A percentile compares a stretch with the other conserved stretches of the same genome.
phyloP scores from a whole-genome alignment of 2,888 invertebrate species.

The Brenthis daphne region DNA sequence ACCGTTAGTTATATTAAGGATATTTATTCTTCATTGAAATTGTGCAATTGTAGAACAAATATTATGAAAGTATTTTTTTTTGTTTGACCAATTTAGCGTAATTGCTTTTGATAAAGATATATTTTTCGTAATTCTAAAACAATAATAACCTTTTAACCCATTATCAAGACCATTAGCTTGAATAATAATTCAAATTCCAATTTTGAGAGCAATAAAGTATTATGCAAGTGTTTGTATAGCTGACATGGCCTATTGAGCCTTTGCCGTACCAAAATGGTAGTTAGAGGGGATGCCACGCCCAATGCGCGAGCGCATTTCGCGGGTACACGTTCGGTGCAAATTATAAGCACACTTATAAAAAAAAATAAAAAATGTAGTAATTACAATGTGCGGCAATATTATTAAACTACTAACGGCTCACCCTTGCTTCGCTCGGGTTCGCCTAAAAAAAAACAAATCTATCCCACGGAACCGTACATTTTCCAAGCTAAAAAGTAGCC shows the following conservation, averaged over 20 bases:
- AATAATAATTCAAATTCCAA: slow-evolving; percentile 41
- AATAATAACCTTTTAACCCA: slow-evolving; percentile 31
- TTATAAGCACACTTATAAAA: slow-evolving; percentile 26
- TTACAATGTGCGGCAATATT: too few relatives aligned
- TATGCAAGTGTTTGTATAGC: slow-evolving; percentile 56
- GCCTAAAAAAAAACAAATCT: too few relatives aligned
- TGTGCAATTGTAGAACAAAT: too few relatives aligned
- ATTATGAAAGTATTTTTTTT: too few relatives aligned
- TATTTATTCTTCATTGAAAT: too few relatives aligned
- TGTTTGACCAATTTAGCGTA: too few relatives aligned
- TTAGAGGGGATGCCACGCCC: slow-evolving; percentile 57
- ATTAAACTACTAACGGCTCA: too few relatives aligned
- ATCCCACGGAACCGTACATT: too few relatives aligned
- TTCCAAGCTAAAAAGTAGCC: too few relatives aligned
- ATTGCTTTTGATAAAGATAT: neutral
- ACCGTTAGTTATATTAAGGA: too few relatives aligned
- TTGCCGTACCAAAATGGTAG: slow-evolving; percentile 54
- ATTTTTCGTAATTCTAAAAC: slow-evolving; percentile 23
- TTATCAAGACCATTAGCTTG: slow-evolving; percentile 31
- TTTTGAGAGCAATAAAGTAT: slow-evolving; percentile 43
- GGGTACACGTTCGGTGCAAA: slow-evolving; percentile 39
- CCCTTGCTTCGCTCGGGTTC: too few relatives aligned
- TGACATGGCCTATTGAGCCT: slow-evolving; percentile 61
- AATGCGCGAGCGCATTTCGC: slow-evolving; percentile 51
- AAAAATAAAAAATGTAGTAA: neutral